Evolutionary conservation across 2,888 invertebrate genomes (phyloP).

Genomic region (Tiliacea aurago): DNA sequence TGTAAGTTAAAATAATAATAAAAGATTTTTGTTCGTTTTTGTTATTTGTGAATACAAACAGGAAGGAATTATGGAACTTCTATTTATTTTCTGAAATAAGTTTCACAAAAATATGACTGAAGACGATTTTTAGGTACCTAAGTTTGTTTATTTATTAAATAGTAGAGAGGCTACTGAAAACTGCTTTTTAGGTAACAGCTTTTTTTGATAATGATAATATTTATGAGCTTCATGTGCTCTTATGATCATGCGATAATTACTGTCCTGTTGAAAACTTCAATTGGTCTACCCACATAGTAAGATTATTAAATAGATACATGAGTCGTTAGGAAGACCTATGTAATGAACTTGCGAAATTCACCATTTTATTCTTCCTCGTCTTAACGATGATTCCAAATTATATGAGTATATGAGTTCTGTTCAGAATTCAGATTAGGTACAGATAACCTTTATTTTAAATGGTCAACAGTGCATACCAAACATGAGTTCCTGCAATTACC

Average conservation of each 20-base stretch:
- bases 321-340: background rate
- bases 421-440: background rate
- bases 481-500: background rate
- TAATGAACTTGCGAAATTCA: background rate
- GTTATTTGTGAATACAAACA: background rate
- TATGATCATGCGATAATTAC: background rate
- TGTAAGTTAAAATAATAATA: background rate
- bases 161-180: too few species aligned
- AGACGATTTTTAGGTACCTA: background rate
- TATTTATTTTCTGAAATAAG: background rate
- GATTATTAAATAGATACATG: background rate
- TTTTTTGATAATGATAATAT: background rate
- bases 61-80: background rate
- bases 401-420: too few species aligned
- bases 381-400: background rate
- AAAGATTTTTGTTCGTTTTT: background rate
- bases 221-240: background rate
- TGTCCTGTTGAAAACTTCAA: background rate
- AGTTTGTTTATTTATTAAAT: too few species aligned
- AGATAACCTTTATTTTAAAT: background rate
- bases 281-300: background rate
- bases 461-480: background rate
- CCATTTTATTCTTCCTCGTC: background rate
- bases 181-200: too few species aligned
- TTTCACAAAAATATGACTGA: background rate